A percentile compares a stretch with the other conserved stretches of the same genome.
phyloP scores from a whole-genome alignment of 2,113 vertebrate genomes.

The Aldabrachelys gigantea region DNA sequence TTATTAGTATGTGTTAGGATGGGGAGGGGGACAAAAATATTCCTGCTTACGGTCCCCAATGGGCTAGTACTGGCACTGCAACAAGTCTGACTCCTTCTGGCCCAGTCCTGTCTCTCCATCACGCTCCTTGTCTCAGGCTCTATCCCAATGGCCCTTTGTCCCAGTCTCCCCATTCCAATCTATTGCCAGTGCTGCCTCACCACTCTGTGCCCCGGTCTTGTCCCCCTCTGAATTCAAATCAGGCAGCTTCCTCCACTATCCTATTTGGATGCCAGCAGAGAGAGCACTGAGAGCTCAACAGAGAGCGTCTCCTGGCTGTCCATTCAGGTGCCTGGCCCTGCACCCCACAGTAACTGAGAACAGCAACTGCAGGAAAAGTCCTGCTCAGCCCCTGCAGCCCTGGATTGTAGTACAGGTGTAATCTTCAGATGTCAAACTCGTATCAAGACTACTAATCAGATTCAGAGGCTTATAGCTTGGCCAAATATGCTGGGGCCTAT shows the following conservation, averaged over 20 bases:
- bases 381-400: accelerated
- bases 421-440: background rate
- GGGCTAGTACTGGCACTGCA: no score
- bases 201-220: background rate
- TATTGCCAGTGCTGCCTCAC: background rate
- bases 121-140: background rate
- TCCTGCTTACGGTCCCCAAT: no score
- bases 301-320: background rate
- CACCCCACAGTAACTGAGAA: accelerated
- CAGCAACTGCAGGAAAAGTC: background rate
- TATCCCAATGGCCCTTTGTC: background rate
- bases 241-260: background rate
- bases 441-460: background rate
- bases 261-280: background rate
- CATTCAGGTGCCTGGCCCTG: background rate
- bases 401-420: background rate
- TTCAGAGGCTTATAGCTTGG: background rate
- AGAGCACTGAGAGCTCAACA: accelerated
- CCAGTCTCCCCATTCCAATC: background rate
- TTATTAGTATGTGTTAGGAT: no score
- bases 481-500: background rate
- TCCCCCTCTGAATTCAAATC: background rate
- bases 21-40: no score
- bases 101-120: background rate
- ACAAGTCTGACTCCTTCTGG: no score